Base-by-base conservation (phyloP, 2,113 vertebrate genomes). In the Aegotheles bennettii region DNA sequence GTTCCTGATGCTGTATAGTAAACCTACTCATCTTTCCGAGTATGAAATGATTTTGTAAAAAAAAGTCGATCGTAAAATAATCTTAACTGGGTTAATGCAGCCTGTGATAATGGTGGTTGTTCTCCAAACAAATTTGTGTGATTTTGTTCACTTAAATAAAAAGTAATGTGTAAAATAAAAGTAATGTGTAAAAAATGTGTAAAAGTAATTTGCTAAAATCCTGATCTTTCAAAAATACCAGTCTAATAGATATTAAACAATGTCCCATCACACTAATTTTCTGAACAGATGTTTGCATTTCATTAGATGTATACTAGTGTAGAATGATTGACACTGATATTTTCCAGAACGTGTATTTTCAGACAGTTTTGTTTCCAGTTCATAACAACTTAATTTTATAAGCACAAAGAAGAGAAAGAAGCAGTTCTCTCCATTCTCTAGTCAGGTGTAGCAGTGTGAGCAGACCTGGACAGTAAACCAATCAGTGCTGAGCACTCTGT, bases 31-130 rank as follows among this genome's bases (percentile, higher is more conserved):
- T 89, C 71, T 83, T 94, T 94, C 82, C 38, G 6, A 96, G 61
- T 73, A 40, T 38, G 35, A 96, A 95, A 94, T 64, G 11, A 56
- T 88, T 96, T 96, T 96, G 73, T 83, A 88, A 96, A 94, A 94
- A 94, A 81, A 77, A 80, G 26, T 70, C 64, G 79, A 50, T 75
- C 90, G 53, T 82, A 89, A 93, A 88, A 40, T 74, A 84, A 69
- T 91, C 67, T 77, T 96, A 63, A 76, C 43, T 63, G 78, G 59
- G 18, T n/a, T 89, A 80, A 74, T 73, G 14, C 57, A 87, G 45
- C 71, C 56, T 3, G 0, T 87, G 84, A 18, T 84, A 95, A 71
- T 60, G 75, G 61, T 65, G 74, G 47, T 28, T 73, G 13, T 91
- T 96, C 60, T 95, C 67, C 89, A 90, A 53, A 65, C 18, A 88